phyloP scores from a whole-genome alignment of 2,113 vertebrate genomes.

The Danionella cerebrum region DNA sequence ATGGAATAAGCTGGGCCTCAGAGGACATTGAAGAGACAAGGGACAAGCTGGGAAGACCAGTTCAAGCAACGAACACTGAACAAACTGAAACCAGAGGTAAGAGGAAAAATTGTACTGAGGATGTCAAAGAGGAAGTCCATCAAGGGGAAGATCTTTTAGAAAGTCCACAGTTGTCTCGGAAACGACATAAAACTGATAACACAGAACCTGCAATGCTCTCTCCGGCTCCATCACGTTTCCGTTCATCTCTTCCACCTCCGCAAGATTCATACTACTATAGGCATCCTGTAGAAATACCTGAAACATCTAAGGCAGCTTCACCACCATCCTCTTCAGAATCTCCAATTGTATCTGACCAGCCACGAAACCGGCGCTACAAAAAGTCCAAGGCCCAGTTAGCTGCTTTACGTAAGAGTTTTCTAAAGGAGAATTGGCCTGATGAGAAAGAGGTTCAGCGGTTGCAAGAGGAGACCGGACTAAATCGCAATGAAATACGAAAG shows the following conservation, averaged over 20 bases:
- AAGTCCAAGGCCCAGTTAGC: slow-evolving; percentile 68
- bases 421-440: slow-evolving; percentile 64
- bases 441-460: slow-evolving; percentile 69
- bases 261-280: slow-evolving; percentile 67
- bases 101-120: slow-evolving; percentile 30
- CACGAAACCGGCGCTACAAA: slow-evolving; percentile 62
- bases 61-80: slow-evolving; percentile 36
- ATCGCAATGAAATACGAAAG: slow-evolving; percentile 69
- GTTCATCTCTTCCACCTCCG: slow-evolving; percentile 63
- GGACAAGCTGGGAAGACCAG: slow-evolving; percentile 58
- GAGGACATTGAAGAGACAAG: slow-evolving; percentile 87
- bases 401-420: slow-evolving; percentile 63
- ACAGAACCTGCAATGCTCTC: slow-evolving; percentile 55
- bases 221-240: slow-evolving; percentile 51
- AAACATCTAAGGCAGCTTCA: slow-evolving; percentile 41
- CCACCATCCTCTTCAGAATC: slow-evolving; percentile 50
- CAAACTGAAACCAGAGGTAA: slow-evolving; percentile 39
- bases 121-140: slow-evolving; percentile 34
- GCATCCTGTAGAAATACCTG: slow-evolving; percentile 48
- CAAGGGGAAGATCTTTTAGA: slow-evolving; percentile 32
- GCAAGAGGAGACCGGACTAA: slow-evolving; percentile 72
- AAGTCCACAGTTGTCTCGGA: slow-evolving; percentile 34
- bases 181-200: slow-evolving; percentile 52
- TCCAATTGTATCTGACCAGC: slow-evolving; percentile 34
- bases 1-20: slow-evolving; percentile 86